phyloP scores from a whole-genome alignment of 2,113 vertebrate genomes.

The Eptesicus fuscus region DNA sequence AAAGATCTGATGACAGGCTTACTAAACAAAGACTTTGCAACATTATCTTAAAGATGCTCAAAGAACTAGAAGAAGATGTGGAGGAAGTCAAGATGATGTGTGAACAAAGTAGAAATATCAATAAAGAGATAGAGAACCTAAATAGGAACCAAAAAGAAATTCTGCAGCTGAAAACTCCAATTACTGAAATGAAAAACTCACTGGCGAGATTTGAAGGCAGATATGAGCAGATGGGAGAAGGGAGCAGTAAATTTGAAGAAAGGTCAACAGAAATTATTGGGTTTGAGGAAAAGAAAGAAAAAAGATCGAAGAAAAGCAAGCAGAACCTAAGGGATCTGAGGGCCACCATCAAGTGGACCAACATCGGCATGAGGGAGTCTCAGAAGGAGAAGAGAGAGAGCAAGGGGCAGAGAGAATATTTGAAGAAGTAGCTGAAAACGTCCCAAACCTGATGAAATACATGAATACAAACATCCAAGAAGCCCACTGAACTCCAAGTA shows the following conservation, averaged over 20 bases:
- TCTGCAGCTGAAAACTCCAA: not conserved
- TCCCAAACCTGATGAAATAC: not conserved
- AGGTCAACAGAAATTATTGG: not conserved
- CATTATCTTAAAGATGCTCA: not conserved
- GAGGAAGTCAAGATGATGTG: not conserved
- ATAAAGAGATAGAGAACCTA: not conserved
- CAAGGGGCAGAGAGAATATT: not conserved
- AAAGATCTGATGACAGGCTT: not conserved
- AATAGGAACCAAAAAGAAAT: not conserved
- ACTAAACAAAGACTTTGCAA: not conserved
- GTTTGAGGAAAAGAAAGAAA: not conserved
- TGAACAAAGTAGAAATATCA: not conserved
- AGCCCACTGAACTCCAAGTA: not conserved
- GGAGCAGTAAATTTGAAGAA: not conserved
- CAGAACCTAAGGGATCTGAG: not conserved
- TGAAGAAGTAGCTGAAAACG: not conserved
- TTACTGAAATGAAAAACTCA: not conserved
- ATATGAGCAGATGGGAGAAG: not conserved
- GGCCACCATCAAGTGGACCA: not conserved
- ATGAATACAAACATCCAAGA: not conserved
- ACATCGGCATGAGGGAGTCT: too few relatives aligned
- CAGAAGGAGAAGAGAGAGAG: not conserved
- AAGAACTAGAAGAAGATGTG: not conserved
- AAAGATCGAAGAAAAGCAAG: not conserved
- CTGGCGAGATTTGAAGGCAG: not conserved